Conservation (phyloP, 2,797 vertebrate species). For the Platalea minor region DNA sequence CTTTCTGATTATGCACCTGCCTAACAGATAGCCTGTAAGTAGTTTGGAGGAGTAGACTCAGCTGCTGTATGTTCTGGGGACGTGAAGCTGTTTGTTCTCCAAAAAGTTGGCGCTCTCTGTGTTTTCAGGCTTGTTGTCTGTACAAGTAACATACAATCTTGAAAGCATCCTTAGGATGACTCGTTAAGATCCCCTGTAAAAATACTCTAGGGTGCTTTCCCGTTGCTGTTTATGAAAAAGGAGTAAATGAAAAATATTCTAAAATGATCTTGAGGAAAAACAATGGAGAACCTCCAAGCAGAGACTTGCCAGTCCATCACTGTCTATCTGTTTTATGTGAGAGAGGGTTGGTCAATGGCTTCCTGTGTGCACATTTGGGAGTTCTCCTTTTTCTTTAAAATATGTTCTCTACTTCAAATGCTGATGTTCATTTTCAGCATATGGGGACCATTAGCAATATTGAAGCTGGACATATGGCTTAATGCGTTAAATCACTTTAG, state of each 20-base stretch:
- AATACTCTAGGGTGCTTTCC: not conserved
- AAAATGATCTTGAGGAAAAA: not conserved
- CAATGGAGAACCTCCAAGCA: not conserved
- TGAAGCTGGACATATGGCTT: conserved; percentile 67
- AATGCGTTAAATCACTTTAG: conserved; percentile 67
- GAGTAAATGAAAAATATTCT: not conserved
- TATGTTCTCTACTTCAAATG: conserved; percentile 24
- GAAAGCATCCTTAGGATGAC: not conserved
- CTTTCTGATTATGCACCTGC: not conserved
- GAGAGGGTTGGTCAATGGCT: not conserved
- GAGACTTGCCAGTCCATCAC: not conserved
- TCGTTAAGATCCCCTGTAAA: not conserved
- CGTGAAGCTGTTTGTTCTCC: not conserved
- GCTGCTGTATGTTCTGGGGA: not conserved
- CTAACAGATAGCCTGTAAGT: not conserved
- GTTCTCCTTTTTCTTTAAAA: conserved; percentile 30
- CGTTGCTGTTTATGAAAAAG: not conserved
- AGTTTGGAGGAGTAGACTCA: not conserved
- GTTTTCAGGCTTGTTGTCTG: not conserved
- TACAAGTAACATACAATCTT: not conserved
- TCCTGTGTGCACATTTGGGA: conserved; percentile 18
- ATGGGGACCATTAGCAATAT: conserved; percentile 67
- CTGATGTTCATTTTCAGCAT: conserved; percentile 62
- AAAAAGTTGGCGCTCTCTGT: not conserved
- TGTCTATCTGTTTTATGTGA: conserved; percentile 5